A percentile compares a stretch with the other conserved stretches of the same genome.
These are phyloP conservation scores for Chymomyza caudatula DNA, from an alignment of 2,888 invertebrate genomes.

Conservation along the genomic window DNA sequence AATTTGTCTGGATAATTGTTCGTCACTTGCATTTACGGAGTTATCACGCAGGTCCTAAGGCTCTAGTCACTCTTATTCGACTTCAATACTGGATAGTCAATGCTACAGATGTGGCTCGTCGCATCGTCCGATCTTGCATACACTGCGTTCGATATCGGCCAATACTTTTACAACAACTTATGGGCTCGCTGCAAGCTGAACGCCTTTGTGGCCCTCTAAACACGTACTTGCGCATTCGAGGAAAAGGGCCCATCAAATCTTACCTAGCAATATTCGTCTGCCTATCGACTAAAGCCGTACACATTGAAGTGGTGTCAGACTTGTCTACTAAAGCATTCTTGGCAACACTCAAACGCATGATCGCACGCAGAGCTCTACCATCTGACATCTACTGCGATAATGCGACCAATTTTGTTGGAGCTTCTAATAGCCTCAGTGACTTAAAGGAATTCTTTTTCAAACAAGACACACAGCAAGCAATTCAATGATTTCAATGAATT, in stretches of 20 bases:
- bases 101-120: background rate
- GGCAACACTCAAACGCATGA: slow-evolving; percentile 18
- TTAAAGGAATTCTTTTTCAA: slow-evolving; percentile 9
- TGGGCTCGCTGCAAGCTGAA: slow-evolving; percentile 26
- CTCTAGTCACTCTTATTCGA: background rate
- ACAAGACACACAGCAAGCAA: no score
- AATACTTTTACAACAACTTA: slow-evolving; percentile 25
- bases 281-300: background rate
- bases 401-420: slow-evolving; percentile 25
- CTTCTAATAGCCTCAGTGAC: slow-evolving; percentile 12
- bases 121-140: background rate
- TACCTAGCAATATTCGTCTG: no score
- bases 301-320: background rate
- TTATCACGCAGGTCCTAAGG: background rate
- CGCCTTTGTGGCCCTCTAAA: background rate
- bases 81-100: background rate
- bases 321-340: slow-evolving; percentile 15
- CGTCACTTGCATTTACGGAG: background rate
- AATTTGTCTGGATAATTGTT: background rate
- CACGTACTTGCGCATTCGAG: no score
- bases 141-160: slow-evolving; percentile 22
- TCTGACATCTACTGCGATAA: slow-evolving; percentile 20
- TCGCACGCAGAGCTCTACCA: slow-evolving; percentile 10
- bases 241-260: no score
- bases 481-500: no score